Evolutionary conservation across 2,888 invertebrate genomes (phyloP).

Genomic region (Dolichopus griseipennis): DNA sequence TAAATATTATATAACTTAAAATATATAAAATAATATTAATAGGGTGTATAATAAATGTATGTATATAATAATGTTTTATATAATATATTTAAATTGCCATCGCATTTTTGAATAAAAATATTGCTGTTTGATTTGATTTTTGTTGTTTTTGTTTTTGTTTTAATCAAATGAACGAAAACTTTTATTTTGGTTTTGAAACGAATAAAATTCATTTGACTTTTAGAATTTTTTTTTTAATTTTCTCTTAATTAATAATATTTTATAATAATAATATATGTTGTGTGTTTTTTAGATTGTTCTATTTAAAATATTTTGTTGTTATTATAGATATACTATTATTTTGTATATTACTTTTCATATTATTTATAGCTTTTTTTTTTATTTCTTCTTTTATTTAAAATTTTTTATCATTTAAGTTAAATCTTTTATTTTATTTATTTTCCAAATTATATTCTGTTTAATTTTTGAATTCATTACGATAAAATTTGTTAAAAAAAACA

Average conservation of each 20-base stretch:
- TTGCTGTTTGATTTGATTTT: constrained; percentile 14
- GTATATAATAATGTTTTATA: not conserved
- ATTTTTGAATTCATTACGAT: no score
- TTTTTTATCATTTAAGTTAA: no score
- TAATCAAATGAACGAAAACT: constrained; percentile 7
- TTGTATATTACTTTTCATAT: no score
- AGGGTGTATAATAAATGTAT: not conserved
- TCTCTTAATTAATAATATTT: not conserved
- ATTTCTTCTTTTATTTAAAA: no score
- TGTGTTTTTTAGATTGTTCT: constrained; percentile 10
- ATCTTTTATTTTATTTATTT: no score
- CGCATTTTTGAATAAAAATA: not conserved
- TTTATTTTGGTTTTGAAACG: not conserved
- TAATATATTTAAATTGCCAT: constrained; percentile 1
- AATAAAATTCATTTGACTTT: not conserved
- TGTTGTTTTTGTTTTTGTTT: constrained; percentile 11
- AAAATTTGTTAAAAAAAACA: no score
- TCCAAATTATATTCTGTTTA: no score
- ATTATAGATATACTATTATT: no score
- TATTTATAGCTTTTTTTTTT: no score
- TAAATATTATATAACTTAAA: no score
- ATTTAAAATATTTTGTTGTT: not conserved
- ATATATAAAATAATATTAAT: no score
- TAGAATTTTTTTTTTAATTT: not conserved
- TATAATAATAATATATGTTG: constrained; percentile 14